These are phyloP conservation scores for Chiloscyllium plagiosum DNA, from an alignment of 2,113 vertebrate genomes.

Conservation along the genomic window DNA sequence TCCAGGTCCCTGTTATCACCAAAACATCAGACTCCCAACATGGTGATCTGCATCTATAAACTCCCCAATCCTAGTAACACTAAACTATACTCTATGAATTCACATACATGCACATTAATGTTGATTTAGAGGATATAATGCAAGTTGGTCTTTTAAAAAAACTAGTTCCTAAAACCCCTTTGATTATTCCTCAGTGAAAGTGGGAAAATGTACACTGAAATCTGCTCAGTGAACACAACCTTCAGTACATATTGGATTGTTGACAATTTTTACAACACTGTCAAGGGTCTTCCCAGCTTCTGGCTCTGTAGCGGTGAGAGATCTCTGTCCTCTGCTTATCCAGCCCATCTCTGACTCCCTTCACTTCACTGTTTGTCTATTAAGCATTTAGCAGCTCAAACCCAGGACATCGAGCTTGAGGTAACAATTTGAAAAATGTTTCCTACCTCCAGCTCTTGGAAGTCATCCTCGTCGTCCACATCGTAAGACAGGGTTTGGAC, in stretches of 20 bases:
- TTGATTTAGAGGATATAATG: background rate
- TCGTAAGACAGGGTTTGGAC: constrained; percentile 85
- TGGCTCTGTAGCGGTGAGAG: background rate
- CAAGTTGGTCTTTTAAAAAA: background rate
- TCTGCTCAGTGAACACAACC: background rate
- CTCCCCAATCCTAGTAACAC: too few relatives aligned
- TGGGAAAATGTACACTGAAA: background rate
- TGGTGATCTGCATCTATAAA: too few relatives aligned
- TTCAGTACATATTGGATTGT: background rate
- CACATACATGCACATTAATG: too few relatives aligned
- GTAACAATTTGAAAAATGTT: background rate
- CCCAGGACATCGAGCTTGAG: background rate
- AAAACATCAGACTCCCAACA: too few relatives aligned
- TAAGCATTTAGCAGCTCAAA: too few relatives aligned
- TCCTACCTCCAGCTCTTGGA: constrained; percentile 88
- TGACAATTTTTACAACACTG: background rate
- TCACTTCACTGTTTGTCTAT: too few relatives aligned
- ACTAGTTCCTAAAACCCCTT: background rate
- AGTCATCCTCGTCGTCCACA: constrained; percentile 79
- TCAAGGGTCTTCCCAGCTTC: background rate
- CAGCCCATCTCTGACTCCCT: too few relatives aligned
- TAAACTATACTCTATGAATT: too few relatives aligned
- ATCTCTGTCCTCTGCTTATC: too few relatives aligned
- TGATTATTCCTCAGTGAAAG: background rate
- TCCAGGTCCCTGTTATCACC: too few relatives aligned